Conservation (phyloP, 2,113 vertebrate genomes). For the Tauraco erythrolophus region DNA sequence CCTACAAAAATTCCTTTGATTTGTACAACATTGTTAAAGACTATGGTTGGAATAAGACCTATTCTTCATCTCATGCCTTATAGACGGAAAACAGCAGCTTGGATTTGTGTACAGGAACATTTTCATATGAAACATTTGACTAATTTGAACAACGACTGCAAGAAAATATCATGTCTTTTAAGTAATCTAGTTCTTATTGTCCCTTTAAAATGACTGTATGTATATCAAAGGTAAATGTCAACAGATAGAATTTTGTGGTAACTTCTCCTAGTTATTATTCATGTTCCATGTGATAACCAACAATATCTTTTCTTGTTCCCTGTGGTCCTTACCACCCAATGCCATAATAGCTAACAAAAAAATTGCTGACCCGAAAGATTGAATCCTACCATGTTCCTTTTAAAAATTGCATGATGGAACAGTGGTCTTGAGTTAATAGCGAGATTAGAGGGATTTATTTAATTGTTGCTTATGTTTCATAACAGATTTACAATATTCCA, state of each 20-base stretch:
- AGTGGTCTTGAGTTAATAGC: not conserved
- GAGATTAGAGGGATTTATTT: not conserved
- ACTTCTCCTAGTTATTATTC: not conserved
- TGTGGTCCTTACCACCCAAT: not conserved
- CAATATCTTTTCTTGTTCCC: not conserved
- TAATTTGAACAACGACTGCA: not conserved
- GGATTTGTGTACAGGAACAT: not conserved
- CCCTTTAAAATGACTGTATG: not conserved
- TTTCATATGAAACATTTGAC: not conserved
- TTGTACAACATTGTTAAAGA: not conserved
- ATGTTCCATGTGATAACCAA: not conserved
- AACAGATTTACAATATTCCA: not conserved
- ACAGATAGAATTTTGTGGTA: not conserved
- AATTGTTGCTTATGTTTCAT: not conserved
- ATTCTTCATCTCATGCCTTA: not conserved
- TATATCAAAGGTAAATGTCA: not conserved
- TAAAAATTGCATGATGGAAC: not conserved
- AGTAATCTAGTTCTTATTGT: not conserved
- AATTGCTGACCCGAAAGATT: not conserved
- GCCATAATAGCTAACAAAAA: not conserved
- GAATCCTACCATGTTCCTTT: not conserved
- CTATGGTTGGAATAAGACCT: not conserved
- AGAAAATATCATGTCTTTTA: not conserved
- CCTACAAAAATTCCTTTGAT: not conserved
- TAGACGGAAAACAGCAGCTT: not conserved